phyloP scores from a whole-genome alignment of 2,888 invertebrate genomes.

The Lagria hirta region DNA sequence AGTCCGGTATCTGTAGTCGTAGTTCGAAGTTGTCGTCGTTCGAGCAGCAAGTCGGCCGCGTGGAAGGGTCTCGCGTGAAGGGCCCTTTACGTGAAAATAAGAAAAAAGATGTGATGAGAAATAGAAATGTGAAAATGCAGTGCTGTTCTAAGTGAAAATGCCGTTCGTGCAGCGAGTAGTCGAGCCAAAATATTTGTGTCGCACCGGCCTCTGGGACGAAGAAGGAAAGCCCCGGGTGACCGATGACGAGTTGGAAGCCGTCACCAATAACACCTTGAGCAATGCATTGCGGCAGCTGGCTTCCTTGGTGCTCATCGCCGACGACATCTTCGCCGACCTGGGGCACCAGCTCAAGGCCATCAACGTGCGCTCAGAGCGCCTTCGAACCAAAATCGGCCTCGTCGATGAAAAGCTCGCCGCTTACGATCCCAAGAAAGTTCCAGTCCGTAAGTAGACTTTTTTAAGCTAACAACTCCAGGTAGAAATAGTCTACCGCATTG shows the following conservation, averaged over 20 bases:
- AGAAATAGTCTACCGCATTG: constrained; percentile 16
- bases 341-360: constrained; percentile 74
- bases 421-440: constrained; percentile 85
- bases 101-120: constrained; percentile 15
- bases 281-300: constrained; percentile 84
- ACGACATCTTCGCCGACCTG: constrained; percentile 83
- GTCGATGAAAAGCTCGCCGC: constrained; percentile 71
- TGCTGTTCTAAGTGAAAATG: constrained; percentile 62
- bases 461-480: constrained; percentile 18
- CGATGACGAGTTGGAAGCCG: constrained; percentile 80
- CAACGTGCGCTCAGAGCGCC: constrained; percentile 69
- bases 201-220: constrained; percentile 63
- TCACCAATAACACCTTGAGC: constrained; percentile 83
- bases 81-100: background rate
- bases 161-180: constrained; percentile 85
- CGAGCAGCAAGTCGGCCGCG: constrained; percentile 11
- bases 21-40: constrained; percentile 25
- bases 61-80: constrained; percentile 5
- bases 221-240: constrained; percentile 62
- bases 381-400: constrained; percentile 68
- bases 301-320: constrained; percentile 77
- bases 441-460: constrained; percentile 82
- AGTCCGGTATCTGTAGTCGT: constrained; percentile 25
- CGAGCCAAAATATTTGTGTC: constrained; percentile 78
- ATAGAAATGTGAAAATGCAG: constrained; percentile 20